Base-by-base conservation (phyloP, 1,140 invertebrate species). In the Leptestheria dahalacensis region DNA sequence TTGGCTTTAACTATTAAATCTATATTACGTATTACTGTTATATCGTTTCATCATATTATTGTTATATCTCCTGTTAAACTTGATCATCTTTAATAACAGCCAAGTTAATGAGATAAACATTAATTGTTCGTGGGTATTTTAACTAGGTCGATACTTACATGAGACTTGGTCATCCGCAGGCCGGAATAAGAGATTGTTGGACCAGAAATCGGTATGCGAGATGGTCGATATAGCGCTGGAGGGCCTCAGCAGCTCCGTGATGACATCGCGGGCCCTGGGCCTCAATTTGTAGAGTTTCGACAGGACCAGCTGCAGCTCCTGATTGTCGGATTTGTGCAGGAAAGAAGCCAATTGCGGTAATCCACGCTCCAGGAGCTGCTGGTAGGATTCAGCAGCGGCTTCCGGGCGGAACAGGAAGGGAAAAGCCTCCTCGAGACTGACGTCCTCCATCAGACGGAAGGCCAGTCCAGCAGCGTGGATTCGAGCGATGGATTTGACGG, bases 181-280 rank as follows among this genome's bases (percentile, higher is more conserved):
- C 29, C 75, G 72, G 65, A 88, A 87, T 57, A 86, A 73, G 6
- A 88, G 72, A 71, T 88, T 88, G 63, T 86, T 86, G 67, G 83
- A 84, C 85, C 85, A 88, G 68, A 87, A 88, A 66, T 88, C 86
- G 0, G 84, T 86, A 67, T 87, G 85, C 0, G 84, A 86, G 54
- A 84, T 77, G 11, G 86, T 73, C 1, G 82, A 79, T 47, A 86
- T 72, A 0, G 83, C 82, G 64, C 81, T 81, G 53, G 78, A 72
- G 0, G 81, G 81, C 1, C 79, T 75, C 10, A 86, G 70, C 1
- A 86, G 70, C 2, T 77, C 77, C 1, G 80, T 79, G 20, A 83
- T 81, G 23, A 82, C 73, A 29, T 78, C 73, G 64, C 80, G 80
- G 1, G 80, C 82, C 23, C 73, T 72, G 0, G 78, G 77, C 59